Percentiles rank a stretch among this genome's conserved stretches.
Conservation (phyloP, 2,113 vertebrate species). For the Neotoma lepida region DNA sequence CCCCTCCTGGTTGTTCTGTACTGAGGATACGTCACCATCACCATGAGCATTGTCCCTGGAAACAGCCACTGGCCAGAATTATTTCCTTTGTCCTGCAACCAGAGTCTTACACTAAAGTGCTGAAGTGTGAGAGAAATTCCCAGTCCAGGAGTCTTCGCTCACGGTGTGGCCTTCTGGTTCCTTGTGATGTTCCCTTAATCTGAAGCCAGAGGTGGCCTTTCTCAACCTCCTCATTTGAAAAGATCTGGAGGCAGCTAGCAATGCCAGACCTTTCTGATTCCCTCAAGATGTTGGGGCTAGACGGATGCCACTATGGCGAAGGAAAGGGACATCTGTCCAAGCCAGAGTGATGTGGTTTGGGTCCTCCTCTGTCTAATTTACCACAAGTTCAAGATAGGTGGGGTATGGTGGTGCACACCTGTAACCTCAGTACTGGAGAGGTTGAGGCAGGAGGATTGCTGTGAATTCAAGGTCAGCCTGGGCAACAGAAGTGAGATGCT, state of each 20-base stretch:
- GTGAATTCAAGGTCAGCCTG: background rate
- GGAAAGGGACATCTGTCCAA: background rate
- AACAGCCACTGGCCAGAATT: background rate
- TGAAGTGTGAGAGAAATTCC: background rate
- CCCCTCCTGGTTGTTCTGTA: background rate
- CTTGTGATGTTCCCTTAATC: background rate
- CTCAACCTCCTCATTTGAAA: background rate
- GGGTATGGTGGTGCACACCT: background rate
- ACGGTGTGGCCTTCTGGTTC: background rate
- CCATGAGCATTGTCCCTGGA: background rate
- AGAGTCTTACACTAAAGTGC: background rate
- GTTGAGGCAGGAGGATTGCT: background rate
- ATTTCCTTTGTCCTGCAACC: constrained; percentile 46
- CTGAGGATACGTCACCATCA: background rate
- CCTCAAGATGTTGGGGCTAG: background rate
- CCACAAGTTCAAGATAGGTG: background rate
- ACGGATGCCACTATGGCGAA: background rate
- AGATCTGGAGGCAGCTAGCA: background rate
- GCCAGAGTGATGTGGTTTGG: background rate
- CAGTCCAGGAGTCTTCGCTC: background rate
- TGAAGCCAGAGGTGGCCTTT: background rate
- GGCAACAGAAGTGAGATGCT: background rate
- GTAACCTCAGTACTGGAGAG: background rate
- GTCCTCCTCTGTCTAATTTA: background rate
- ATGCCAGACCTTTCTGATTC: background rate